These are phyloP conservation scores for Crematogaster levior DNA, from an alignment of 2,888 invertebrate genomes.

Conservation along the genomic window DNA sequence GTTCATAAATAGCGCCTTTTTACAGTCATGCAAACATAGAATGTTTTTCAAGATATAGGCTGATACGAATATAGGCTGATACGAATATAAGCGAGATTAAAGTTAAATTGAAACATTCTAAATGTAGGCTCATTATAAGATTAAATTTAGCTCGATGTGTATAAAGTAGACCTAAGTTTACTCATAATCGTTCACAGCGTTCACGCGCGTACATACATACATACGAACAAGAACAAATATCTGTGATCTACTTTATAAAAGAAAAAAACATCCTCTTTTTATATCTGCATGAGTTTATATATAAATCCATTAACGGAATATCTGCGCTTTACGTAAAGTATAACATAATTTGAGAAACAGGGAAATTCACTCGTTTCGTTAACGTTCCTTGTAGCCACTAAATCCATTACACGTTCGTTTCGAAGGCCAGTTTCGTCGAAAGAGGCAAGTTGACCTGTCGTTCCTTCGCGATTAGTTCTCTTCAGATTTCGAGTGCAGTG, in stretches of 20 bases:
- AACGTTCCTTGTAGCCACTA: not conserved
- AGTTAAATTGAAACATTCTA: constrained; percentile 8
- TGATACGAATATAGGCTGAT: not conserved
- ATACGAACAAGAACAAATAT: not conserved
- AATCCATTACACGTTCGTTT: not conserved
- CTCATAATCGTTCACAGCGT: not conserved
- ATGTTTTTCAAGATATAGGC: not conserved
- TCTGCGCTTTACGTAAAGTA: not conserved
- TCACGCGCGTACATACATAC: not conserved
- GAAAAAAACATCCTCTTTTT: not conserved
- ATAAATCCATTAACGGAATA: constrained; percentile 8
- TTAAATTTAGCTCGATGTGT: constrained; percentile 22
- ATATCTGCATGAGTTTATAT: constrained; percentile 22
- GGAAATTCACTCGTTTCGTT: not conserved
- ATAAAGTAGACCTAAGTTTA: constrained; percentile 24
- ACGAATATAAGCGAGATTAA: constrained; percentile 7
- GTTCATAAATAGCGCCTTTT: not conserved
- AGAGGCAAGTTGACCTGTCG: constrained; percentile 16
- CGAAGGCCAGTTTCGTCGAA: not conserved
- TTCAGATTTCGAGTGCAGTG: constrained; percentile 37
- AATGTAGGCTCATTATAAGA: not conserved
- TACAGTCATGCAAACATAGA: too few relatives aligned
- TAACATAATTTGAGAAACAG: constrained; percentile 10
- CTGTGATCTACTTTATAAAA: not conserved
- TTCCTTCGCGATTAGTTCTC: constrained; percentile 4